These are phyloP conservation scores for Rhopalosiphum padi DNA, from an alignment of 1,140 invertebrate genomes.

Conservation along the genomic window DNA sequence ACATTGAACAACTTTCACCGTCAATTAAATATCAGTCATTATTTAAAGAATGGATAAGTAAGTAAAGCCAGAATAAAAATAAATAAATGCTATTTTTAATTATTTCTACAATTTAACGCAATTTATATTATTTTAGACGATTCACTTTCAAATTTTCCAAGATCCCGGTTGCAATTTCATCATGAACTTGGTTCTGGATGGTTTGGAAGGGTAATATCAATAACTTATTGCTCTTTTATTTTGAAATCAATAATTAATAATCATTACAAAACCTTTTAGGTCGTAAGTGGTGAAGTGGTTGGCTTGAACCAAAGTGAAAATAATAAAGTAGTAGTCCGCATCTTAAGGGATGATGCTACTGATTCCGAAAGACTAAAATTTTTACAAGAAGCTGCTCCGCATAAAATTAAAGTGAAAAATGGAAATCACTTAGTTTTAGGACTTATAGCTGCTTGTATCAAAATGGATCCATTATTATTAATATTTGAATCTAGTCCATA, in stretches of 20 bases:
- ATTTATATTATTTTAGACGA: conserved; percentile 30
- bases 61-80: neutral
- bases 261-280: conserved; percentile 64
- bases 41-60: conserved; percentile 55
- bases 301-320: conserved; percentile 61
- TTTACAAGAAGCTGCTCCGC: conserved; percentile 74
- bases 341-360: conserved; percentile 75
- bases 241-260: neutral
- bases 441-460: conserved; percentile 71
- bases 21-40: conserved; percentile 56
- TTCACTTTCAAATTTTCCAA: conserved; percentile 70
- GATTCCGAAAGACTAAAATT: conserved; percentile 74
- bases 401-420: conserved; percentile 66
- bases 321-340: conserved; percentile 71
- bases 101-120: neutral
- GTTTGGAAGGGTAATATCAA: conserved; percentile 77
- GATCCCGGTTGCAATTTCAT: conserved; percentile 81
- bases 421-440: conserved; percentile 71
- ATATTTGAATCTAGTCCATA: conserved; percentile 72
- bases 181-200: conserved; percentile 83
- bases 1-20: conserved; percentile 52
- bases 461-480: conserved; percentile 72
- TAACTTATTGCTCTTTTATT: conserved; percentile 61
- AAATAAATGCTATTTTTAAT: neutral
- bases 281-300: conserved; percentile 76